Base-by-base conservation (phyloP, 2,888 invertebrate species). In the Amphipoea lucens region DNA sequence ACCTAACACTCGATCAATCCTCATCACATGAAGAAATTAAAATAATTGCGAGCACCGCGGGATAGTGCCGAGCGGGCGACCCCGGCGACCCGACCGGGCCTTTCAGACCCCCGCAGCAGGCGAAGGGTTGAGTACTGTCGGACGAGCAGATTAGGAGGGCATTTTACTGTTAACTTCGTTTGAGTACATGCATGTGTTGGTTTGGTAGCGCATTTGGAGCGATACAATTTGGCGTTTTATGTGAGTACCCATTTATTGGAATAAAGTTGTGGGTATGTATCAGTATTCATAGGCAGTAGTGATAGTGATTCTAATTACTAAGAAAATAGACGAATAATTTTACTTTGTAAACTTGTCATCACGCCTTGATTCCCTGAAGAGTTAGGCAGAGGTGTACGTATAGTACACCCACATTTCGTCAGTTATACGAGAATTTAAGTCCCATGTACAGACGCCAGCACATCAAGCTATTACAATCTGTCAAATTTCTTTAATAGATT, bases 11-110 rank as follows among this genome's bases (percentile, higher is more conserved):
- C 95, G 91, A 96, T 96, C 95, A 95, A 95, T 95, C 94, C 93
- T 92, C 92, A 93, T 94, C 94, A 92, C 93, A 92, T 91, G 92
- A 93, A 95, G 96, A 96, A 96, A 96, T 96, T 96, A 96, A 96
- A 96, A 96, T 96, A 96, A 96, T 96, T 95, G 96, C 95, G 90
- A 91, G 87, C 93, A 87, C 91, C 90, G 89, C 91, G 91, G 93
- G 92, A 94, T 94, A 95, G 94, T 94, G 93, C 89, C 90, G 91
- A 48, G 60, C 60, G 62, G 48, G 69, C 57, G 78, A 76, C 40
- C 81, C 81, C 62, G 29, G 36, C 62, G 76, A 23, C 81, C 66
- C 81, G 45, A 67, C 70, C 40, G 76, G 66, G 91, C 90, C 92
- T 88, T 90, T 88, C 88, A 87, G 84, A 88, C 87, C 89, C 89